phyloP scores from a whole-genome alignment of 1,140 invertebrate genomes.

The Trichogramma pretiosum region DNA sequence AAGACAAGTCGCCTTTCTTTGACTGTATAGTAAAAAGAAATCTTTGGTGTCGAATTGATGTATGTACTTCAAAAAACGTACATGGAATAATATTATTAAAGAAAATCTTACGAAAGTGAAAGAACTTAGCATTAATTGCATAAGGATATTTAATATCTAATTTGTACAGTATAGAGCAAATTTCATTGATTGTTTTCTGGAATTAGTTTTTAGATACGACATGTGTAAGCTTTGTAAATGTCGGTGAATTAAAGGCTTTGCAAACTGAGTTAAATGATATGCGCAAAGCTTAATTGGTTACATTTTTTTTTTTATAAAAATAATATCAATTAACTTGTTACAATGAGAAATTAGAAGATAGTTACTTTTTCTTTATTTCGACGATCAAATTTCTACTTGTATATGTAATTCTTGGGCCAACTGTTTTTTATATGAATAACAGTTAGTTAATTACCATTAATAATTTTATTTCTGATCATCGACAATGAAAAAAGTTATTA shows the following conservation, averaged over 20 bases:
- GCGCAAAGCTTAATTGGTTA: not conserved
- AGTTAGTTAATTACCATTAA: no score
- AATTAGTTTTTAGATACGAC: slow-evolving; percentile 12
- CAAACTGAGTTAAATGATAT: no score
- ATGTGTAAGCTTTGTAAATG: slow-evolving; percentile 4
- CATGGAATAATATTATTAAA: not conserved
- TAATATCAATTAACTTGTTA: no score
- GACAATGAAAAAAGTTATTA: not conserved
- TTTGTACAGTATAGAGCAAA: slow-evolving; percentile 13
- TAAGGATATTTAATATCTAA: slow-evolving; percentile 6
- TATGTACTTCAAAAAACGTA: not conserved
- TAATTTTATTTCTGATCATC: not conserved
- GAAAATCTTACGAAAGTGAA: not conserved
- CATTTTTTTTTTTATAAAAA: slow-evolving; percentile 1
- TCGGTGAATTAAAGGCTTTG: slow-evolving; percentile 1
- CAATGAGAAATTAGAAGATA: no score
- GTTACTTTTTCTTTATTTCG: no score
- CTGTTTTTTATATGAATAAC: no score
- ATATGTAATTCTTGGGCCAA: no score
- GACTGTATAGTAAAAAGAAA: no score
- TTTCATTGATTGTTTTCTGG: slow-evolving; percentile 4
- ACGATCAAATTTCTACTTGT: no score
- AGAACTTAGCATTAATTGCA: no score
- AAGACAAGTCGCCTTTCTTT: no score
- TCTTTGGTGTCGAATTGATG: slow-evolving; percentile 3